Evolutionary conservation across 2,113 vertebrate genomes (phyloP).

Genomic region (Chionis minor): DNA sequence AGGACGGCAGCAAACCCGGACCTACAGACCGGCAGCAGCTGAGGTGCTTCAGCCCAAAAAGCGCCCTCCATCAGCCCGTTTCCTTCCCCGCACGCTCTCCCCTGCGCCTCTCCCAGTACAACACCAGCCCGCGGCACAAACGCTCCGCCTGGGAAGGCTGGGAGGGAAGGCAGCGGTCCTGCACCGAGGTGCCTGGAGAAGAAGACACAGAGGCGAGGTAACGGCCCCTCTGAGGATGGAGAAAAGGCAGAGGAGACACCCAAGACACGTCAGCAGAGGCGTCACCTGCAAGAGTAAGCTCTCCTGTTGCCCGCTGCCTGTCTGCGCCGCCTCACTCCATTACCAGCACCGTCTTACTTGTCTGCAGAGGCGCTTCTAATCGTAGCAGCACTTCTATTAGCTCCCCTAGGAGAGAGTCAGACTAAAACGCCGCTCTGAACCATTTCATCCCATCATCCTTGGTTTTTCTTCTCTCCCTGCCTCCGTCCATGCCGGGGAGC

Average conservation of each 20-base stretch:
- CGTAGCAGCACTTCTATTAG: neutral
- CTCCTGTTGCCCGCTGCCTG: neutral
- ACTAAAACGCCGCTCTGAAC: neutral
- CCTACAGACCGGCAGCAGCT: neutral
- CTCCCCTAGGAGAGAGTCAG: neutral
- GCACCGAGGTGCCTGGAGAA: neutral
- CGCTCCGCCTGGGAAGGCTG: fast-evolving
- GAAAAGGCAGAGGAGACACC: neutral
- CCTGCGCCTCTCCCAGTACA: neutral
- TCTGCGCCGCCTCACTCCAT: neutral
- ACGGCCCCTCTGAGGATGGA: neutral
- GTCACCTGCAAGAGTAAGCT: neutral
- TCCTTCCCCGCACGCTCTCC: fast-evolving
- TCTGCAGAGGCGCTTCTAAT: neutral
- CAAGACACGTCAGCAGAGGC: neutral
- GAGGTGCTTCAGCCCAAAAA: neutral
- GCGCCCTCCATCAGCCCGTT: neutral
- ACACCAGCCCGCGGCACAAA: neutral
- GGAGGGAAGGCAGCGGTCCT: neutral
- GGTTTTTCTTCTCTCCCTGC: neutral
- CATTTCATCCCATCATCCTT: neutral
- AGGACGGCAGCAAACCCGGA: neutral
- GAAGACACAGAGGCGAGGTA: neutral
- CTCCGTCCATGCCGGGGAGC: neutral
- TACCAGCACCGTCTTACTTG: neutral